Evolutionary conservation across 2,113 vertebrate genomes (phyloP), one percentile per base, ranked within the genome.

Genomic region (Stigmatopora nigra): DNA sequence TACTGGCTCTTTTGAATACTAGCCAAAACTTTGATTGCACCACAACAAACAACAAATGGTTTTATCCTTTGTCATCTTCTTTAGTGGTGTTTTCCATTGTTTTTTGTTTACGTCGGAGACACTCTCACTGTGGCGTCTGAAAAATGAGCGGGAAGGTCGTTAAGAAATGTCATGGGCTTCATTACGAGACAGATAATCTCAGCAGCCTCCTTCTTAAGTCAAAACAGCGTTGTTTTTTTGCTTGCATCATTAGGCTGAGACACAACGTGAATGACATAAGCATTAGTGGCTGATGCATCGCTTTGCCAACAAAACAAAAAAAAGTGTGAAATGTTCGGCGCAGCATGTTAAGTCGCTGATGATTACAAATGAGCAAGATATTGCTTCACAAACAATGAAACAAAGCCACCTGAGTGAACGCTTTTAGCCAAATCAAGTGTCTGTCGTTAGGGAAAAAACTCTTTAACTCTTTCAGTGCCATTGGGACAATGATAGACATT

Each of bases 231-330:
- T 20, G 48, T 65, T 19, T 58, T 58, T 71, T 51, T 56, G 5
- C 22, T n/a, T 22, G 71, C 74, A 49, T 73, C 72, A 70, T 82
- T 81, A 72, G 52, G 69, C 78, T 14, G 15, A 14, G 64, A 67
- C 60, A 80, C 71, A 69, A 72, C 58, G 56, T 55, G 72, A 69
- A 8, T 66, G 80, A 72, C 75, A 78, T 47, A 46, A 75, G 69
- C 72, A 79, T 79, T 70, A 78, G 65, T 58, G 62, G 61, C 67
- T 78, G 7, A 82, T 86, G 78, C n/a, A 79, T 81, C 72, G 12
- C 12, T 3, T 2, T 9, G 5, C 44, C 12, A 12, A 13, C n/a
- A 20, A 45, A 45, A 44, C 17, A n/a, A 11, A 59, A n/a, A 60
- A 60, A 61, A 13, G 4, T 14, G 10, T 45, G 59, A 61, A 45